Conservation (phyloP, 64 coral and sea anemone genomes). For the Cladopsammia gracilis region DNA sequence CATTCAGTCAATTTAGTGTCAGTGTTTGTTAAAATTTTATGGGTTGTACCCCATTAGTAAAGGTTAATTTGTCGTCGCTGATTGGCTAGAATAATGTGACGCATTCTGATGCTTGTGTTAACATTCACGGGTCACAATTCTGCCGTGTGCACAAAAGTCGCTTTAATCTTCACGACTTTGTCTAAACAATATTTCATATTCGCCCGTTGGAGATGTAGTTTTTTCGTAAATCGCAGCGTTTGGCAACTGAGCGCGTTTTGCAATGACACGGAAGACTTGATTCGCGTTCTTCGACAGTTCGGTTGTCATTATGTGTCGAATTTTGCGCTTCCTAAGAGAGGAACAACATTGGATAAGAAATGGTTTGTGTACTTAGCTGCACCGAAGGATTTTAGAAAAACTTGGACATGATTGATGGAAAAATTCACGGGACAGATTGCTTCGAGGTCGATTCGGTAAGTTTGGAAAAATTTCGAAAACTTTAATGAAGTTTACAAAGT, state of each 20-base stretch:
- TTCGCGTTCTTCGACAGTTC: too few relatives aligned
- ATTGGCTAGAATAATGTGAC: slow-evolving; percentile 23
- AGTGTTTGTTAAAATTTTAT: slow-evolving; percentile 9
- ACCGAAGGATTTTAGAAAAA: not conserved
- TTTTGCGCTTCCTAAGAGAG: not conserved
- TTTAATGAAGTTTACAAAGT: slow-evolving; percentile 33
- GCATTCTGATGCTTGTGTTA: not conserved
- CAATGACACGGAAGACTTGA: too few relatives aligned
- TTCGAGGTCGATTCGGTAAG: slow-evolving; percentile 93
- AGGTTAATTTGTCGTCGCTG: not conserved
- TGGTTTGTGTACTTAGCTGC: slow-evolving; percentile 35
- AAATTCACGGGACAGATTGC: slow-evolving; percentile 83
- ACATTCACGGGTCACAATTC: slow-evolving; percentile 20
- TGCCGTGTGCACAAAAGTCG: not conserved
- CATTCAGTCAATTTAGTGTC: not conserved
- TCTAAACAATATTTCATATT: not conserved
- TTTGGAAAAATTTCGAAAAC: slow-evolving; percentile 43
- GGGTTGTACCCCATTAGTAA: not conserved
- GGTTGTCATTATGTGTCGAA: not conserved
- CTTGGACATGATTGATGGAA: slow-evolving; percentile 72
- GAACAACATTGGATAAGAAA: not conserved
- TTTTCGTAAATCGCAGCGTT: not conserved
- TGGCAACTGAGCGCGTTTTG: not conserved
- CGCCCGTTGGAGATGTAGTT: not conserved
- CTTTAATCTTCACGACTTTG: not conserved